Conservation (phyloP, 92 coral and sea anemone species). For the Heliopora coerulea region DNA sequence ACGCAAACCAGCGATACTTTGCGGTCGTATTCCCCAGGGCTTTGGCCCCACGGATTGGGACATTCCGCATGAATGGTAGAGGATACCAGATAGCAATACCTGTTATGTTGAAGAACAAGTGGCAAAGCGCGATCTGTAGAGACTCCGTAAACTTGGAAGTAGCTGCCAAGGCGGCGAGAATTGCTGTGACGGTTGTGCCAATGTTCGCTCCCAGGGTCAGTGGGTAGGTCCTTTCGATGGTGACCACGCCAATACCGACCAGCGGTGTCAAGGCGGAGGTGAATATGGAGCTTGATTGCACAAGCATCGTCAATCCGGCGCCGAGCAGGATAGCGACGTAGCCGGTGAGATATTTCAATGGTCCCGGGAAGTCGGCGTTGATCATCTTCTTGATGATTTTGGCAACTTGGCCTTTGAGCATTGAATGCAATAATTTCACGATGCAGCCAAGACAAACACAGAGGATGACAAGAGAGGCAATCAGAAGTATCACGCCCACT, state of each 20-base stretch:
- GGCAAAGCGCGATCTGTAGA: constrained; percentile 93
- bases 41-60: constrained; percentile 89
- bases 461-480: constrained; percentile 45
- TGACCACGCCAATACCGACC: constrained; percentile 93
- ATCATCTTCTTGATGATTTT: constrained; percentile 74
- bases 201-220: constrained; percentile 93
- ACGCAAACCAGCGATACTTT: constrained; percentile 92
- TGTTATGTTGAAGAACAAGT: constrained; percentile 92
- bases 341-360: constrained; percentile 81
- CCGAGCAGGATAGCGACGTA: constrained; percentile 90
- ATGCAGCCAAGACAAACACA: constrained; percentile 43
- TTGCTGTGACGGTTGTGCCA: constrained; percentile 95
- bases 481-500: constrained; percentile 45
- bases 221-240: constrained; percentile 87
- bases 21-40: constrained; percentile 91
- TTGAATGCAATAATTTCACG: constrained; percentile 53
- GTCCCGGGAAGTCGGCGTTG: constrained; percentile 92
- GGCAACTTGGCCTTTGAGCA: constrained; percentile 53
- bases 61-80: constrained; percentile 76
- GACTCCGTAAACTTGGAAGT: constrained; percentile 61
- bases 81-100: constrained; percentile 96
- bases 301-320: constrained; percentile 91
- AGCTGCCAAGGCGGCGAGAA: constrained; percentile 92
- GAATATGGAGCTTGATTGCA: constrained; percentile 97
- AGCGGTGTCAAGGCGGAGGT: constrained; percentile 97